phyloP scores from a whole-genome alignment of 1,140 invertebrate species.

The Lepidostoma basale region DNA sequence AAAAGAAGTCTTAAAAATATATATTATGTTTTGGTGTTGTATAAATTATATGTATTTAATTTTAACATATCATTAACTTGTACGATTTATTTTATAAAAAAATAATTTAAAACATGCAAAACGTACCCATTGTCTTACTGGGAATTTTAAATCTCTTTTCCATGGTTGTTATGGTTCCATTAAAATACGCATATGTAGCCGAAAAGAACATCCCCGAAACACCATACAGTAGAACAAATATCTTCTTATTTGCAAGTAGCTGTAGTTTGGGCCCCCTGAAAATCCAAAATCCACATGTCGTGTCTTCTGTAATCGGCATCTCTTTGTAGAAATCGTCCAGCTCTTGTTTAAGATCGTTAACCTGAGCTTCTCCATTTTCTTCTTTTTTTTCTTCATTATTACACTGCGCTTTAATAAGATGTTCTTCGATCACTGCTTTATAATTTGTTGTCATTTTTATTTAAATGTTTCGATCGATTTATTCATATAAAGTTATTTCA shows the following conservation, averaged over 20 bases:
- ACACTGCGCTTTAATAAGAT: not conserved
- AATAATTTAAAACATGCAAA: not conserved
- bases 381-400: slow-evolving; percentile 33
- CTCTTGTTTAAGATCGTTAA: slow-evolving; percentile 51
- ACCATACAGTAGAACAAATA: slow-evolving; percentile 75
- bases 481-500: too few relatives aligned
- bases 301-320: slow-evolving; percentile 65
- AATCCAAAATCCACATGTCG: slow-evolving; percentile 68
- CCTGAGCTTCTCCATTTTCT: slow-evolving; percentile 48
- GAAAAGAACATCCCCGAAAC: slow-evolving; percentile 74
- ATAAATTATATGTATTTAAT: too few relatives aligned
- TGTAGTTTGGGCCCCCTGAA: slow-evolving; percentile 64
- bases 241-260: slow-evolving; percentile 75
- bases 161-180: slow-evolving; percentile 78
- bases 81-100: slow-evolving; percentile 2
- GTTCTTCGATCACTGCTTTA: too few relatives aligned
- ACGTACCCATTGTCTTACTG: slow-evolving; percentile 72
- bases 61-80: too few relatives aligned
- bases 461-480: too few relatives aligned
- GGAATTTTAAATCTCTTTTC: slow-evolving; percentile 84
- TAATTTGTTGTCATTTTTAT: not conserved
- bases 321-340: slow-evolving; percentile 61
- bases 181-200: slow-evolving; percentile 78
- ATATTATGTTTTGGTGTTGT: too few relatives aligned
- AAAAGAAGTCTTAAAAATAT: too few relatives aligned